phyloP scores from a whole-genome alignment of 2,113 vertebrate species.

The Eudorcas thomsonii region DNA sequence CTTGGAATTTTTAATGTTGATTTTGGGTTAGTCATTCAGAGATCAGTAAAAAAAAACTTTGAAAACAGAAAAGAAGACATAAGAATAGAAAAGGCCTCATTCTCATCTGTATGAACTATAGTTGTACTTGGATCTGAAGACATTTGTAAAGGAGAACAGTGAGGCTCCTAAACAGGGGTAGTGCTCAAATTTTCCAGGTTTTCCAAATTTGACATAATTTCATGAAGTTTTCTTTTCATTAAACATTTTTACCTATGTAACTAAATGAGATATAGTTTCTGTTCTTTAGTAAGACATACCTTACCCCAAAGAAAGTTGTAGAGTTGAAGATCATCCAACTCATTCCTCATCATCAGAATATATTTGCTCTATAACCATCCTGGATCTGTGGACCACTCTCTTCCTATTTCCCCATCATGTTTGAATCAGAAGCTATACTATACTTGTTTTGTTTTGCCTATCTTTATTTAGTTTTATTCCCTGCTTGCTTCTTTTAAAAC shows the following conservation, averaged over 20 bases:
- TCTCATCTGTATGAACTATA: neutral
- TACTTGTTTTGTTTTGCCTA: neutral
- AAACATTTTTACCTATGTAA: neutral
- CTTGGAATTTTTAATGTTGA: neutral
- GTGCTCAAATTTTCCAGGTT: neutral
- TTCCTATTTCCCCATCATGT: neutral
- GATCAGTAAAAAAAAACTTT: neutral
- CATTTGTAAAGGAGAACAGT: neutral
- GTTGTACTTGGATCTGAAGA: neutral
- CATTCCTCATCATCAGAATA: neutral
- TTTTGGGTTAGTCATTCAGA: neutral
- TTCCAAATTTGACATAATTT: neutral
- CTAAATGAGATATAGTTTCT: neutral
- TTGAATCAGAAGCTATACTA: neutral
- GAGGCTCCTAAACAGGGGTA: neutral
- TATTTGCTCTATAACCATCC: neutral
- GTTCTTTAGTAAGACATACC: neutral
- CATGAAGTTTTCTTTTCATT: neutral
- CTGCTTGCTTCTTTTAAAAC: neutral
- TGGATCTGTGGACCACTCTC: neutral
- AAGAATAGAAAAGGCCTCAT: neutral
- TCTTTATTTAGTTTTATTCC: neutral
- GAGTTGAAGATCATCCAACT: neutral
- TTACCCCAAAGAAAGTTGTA: neutral
- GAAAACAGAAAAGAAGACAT: conserved; percentile 14